Base-by-base conservation (phyloP, 2,797 vertebrate species). In the Macroramphosus scolopax region DNA sequence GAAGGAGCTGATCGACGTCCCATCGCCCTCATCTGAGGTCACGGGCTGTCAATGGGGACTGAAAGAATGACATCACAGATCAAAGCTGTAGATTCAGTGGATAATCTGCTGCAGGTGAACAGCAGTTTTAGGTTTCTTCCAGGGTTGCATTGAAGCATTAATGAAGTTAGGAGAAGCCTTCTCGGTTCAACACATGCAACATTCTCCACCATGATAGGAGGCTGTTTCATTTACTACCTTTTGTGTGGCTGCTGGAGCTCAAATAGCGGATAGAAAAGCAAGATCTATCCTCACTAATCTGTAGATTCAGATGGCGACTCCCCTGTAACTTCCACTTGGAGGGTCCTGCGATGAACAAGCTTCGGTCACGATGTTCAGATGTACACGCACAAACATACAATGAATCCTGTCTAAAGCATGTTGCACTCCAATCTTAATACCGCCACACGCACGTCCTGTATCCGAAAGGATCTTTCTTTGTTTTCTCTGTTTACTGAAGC, bases 401-500 rank as follows among this genome's bases (percentile, higher is more conserved):
- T 53, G 67, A 64, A 70, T 17, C 8, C 68, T 48, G 59, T 54
- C 51, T 40, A 67, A 77, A 75, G 67, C 69, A 68, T 75, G 80
- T 65, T 46, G 25, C 60, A 1, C 69, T 81, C 60, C 75, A 62
- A 80, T 81, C 72, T 77, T 68, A 76, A 75, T 77, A 48, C 80
- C 70, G 75, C 80, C 78, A 77, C 78, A 67, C 26, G 62, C 42
- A 40, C 25, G 45, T 64, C 61, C 58, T 65, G 56, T 53, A 42
- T 77, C 45, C 24, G 53, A 71, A 63, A 76, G 68, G 30, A 13
- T 72, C 67, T 63, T 78, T 77, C 66, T 75, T 31, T 77, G 68
- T 77, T n/a, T 57, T 68, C 35, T 49, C 35, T 57, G 36, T 56
- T 37, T 66, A 66, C 31, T 31, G 42, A 55, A 65, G 65, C 62